These are phyloP conservation scores for Brachystomella parvula DNA, from an alignment of 1,140 invertebrate genomes.

Conservation along the genomic window DNA sequence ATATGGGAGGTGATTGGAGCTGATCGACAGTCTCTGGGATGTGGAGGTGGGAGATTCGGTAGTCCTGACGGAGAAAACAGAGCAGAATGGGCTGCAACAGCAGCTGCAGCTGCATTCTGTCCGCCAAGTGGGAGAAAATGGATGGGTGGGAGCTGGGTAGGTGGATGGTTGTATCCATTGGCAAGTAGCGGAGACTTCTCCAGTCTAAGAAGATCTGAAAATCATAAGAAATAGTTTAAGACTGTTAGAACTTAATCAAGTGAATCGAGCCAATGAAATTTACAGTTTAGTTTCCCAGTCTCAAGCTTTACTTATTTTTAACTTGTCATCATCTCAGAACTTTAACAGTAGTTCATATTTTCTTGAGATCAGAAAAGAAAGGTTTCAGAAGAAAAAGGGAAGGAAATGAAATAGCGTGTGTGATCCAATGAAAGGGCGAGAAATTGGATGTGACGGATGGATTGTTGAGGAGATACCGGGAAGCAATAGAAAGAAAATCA, in stretches of 20 bases:
- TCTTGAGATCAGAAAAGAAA: background rate
- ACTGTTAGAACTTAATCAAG: background rate
- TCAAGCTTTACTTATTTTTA: background rate
- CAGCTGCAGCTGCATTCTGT: conserved; percentile 66
- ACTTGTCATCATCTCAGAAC: too few relatives aligned
- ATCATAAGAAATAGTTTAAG: background rate
- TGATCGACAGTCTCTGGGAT: conserved; percentile 53
- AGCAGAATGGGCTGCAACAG: conserved; percentile 60
- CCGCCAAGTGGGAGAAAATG: conserved; percentile 48
- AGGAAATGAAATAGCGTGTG: too few relatives aligned
- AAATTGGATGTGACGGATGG: too few relatives aligned
- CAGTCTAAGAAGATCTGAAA: conserved; percentile 71
- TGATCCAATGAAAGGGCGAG: too few relatives aligned
- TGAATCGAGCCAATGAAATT: too few relatives aligned
- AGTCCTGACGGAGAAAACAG: conserved; percentile 74
- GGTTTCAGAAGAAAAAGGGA: background rate
- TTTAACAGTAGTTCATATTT: too few relatives aligned
- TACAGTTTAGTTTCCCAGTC: background rate
- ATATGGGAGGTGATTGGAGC: conserved; percentile 36
- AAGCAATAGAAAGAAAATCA: too few relatives aligned
- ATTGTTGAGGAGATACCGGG: too few relatives aligned
- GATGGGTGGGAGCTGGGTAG: conserved; percentile 80
- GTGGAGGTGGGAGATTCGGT: conserved; percentile 53
- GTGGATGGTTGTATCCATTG: conserved; percentile 89
- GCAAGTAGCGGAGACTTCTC: conserved; percentile 84